Conservation (phyloP, 2,113 vertebrate species). For the Bolborhynchus lineola region DNA sequence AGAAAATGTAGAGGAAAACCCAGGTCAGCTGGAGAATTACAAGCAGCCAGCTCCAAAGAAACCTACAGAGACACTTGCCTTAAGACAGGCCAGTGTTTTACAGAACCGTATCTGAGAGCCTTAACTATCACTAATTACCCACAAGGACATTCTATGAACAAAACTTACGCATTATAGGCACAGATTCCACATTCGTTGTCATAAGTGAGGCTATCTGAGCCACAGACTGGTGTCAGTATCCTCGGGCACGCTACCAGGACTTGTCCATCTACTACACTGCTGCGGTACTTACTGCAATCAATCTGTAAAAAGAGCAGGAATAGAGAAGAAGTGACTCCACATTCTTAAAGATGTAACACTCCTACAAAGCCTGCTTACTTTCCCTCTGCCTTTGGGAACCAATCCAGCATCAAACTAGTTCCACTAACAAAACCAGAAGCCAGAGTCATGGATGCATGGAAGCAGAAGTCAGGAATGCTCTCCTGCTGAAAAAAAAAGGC, state of each 20-base stretch:
- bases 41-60: neutral
- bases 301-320: conserved; percentile 10
- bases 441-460: neutral
- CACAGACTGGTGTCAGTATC: conserved; percentile 31
- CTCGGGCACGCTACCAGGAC: neutral
- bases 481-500: neutral
- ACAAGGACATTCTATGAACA: neutral
- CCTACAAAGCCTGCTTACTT: neutral
- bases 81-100: neutral
- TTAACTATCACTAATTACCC: neutral
- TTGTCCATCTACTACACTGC: rapidly evolving
- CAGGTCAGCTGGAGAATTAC: neutral
- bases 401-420: neutral
- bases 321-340: rapidly evolving
- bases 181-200: conserved; percentile 39
- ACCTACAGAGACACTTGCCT: neutral
- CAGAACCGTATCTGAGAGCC: neutral
- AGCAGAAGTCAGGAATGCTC: neutral
- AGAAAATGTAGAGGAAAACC: neutral
- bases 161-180: conserved; percentile 35
- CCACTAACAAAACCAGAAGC: neutral
- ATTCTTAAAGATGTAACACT: neutral
- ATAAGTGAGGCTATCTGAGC: conserved; percentile 43
- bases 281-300: neutral
- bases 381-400: neutral